Conservation (phyloP, 2,113 vertebrate genomes). For the Eupsittula cactorum region DNA sequence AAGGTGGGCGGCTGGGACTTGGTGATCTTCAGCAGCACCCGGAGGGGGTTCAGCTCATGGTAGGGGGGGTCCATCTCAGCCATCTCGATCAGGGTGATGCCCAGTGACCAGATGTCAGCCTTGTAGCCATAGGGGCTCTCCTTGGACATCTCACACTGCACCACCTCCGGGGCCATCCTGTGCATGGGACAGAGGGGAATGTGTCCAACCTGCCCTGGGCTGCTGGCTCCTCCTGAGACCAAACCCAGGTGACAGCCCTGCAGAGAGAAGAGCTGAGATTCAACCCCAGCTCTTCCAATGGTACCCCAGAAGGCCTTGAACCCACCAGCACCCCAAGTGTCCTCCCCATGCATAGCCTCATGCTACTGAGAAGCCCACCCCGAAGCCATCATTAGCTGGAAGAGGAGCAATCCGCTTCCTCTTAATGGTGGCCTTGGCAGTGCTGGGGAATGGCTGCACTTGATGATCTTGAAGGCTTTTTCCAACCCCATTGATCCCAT, state of each 20-base stretch:
- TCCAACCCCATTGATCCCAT: neutral
- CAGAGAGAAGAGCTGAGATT: neutral
- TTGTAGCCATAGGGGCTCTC: slow-evolving; percentile 73
- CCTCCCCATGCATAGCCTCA: neutral
- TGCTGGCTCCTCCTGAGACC: neutral
- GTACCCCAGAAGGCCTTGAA: too few relatives aligned
- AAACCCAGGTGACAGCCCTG: neutral
- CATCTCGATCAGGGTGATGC: slow-evolving; percentile 78
- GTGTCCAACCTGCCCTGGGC: neutral
- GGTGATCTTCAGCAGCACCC: slow-evolving; percentile 75
- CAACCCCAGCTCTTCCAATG: neutral
- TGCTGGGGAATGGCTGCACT: neutral
- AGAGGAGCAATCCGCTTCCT: neutral
- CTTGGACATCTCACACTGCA: slow-evolving; percentile 76
- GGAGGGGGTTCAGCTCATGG: slow-evolving; percentile 77
- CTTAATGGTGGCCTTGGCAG: neutral
- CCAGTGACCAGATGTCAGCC: slow-evolving; percentile 79
- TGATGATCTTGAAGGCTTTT: neutral
- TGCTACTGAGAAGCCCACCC: neutral
- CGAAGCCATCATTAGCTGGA: neutral
- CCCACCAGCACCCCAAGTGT: neutral
- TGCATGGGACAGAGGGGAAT: neutral
- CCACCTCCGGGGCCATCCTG: slow-evolving; percentile 81
- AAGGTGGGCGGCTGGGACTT: slow-evolving; percentile 72
- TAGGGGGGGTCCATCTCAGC: slow-evolving; percentile 78